A percentile compares a stretch with the other conserved stretches of the same genome.
Conservation (phyloP, 2,888 invertebrate species). For the Argyresthia albistria region DNA sequence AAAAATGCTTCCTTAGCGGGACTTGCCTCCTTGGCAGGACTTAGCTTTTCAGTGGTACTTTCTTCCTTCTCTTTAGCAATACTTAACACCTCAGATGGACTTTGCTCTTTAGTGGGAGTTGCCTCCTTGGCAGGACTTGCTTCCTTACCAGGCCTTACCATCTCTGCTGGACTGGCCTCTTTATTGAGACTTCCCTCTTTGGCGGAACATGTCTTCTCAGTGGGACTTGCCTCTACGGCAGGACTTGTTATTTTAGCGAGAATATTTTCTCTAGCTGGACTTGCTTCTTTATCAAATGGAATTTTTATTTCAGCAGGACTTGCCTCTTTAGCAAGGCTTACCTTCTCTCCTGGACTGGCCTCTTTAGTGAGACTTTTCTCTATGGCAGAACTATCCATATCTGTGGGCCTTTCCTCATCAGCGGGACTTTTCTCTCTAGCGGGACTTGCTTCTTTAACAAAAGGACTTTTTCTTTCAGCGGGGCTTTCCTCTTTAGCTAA, state of each 20-base stretch:
- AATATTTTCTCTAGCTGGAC: background rate
- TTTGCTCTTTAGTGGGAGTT: background rate
- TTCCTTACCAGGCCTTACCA: background rate
- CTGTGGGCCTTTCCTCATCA: too few relatives aligned
- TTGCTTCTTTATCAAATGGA: background rate
- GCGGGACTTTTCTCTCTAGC: background rate
- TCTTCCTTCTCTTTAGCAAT: background rate
- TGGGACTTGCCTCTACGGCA: background rate
- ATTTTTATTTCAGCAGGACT: background rate
- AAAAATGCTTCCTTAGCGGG: too few relatives aligned
- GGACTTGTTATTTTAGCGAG: background rate
- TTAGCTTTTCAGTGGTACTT: background rate
- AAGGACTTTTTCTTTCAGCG: too few relatives aligned
- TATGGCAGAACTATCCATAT: too few relatives aligned
- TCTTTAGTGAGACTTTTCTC: background rate
- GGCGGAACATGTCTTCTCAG: background rate
- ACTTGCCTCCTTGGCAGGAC: too few relatives aligned
- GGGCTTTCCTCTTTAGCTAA: background rate
- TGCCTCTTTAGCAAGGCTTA: background rate
- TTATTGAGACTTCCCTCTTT: background rate
- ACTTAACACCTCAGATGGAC: background rate
- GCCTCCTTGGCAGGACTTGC: background rate
- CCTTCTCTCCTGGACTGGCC: background rate
- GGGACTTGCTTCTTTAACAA: background rate
- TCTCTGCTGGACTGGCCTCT: background rate